phyloP scores from a whole-genome alignment of 1,140 invertebrate genomes.

The Uloborus diversus region DNA sequence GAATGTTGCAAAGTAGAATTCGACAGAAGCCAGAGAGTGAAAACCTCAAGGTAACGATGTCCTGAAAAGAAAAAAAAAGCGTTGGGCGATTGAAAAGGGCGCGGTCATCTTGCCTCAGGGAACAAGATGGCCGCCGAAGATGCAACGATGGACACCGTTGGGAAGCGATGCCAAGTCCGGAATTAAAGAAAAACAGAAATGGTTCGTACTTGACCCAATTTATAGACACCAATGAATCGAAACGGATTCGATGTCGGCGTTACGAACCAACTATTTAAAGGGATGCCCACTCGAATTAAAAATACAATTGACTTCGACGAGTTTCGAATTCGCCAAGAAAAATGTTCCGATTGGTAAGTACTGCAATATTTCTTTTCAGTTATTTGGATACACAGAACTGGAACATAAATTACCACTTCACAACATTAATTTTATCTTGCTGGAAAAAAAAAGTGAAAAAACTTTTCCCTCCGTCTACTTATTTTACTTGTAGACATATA shows the following conservation, averaged over 20 bases:
- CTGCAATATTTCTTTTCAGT: background rate
- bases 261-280: constrained; percentile 27
- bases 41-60: too few species aligned
- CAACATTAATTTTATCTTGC: too few species aligned
- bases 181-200: constrained; percentile 25
- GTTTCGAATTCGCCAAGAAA: background rate
- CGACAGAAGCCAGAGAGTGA: too few species aligned
- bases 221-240: constrained; percentile 36
- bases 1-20: too few species aligned
- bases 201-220: constrained; percentile 53
- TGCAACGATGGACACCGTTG: constrained; percentile 10
- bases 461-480: too few species aligned
- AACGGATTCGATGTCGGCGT: constrained; percentile 16
- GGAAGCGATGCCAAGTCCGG: constrained; percentile 18
- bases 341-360: constrained; percentile 40
- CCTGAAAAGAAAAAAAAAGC: background rate
- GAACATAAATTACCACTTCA: too few species aligned
- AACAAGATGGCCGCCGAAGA: background rate
- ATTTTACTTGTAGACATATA: background rate
- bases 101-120: constrained; percentile 8
- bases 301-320: constrained; percentile 13
- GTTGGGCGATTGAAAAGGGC: constrained; percentile 12
- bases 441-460: too few species aligned
- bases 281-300: background rate
- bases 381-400: background rate